Base-by-base conservation (phyloP, 2,797 vertebrate genomes). In the Orestias chungarensis region DNA sequence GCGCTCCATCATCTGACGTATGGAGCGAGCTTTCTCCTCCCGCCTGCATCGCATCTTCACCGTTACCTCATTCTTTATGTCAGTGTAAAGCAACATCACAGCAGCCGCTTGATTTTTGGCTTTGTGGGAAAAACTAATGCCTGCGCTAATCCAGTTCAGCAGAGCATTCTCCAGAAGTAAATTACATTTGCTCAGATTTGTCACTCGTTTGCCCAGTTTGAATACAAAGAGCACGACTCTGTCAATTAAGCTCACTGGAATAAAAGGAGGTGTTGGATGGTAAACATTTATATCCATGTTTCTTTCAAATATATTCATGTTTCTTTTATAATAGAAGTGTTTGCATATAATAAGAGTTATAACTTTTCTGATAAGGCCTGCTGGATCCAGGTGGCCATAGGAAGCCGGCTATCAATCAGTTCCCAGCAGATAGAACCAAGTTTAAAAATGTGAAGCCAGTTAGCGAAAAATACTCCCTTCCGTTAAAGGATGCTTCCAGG, bases 81-180 rank as follows among this genome's bases (percentile, higher is more conserved):
- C 31, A 46, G 38, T 29, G 68, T 47, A 43, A 65, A 62, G n/a
- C 64, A 52, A 31, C 35, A 52, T 52, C 27, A 52, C 4, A 62
- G 29, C 35, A 57, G 59, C 17, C 12, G 11, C 52, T 69, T 6
- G 42, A 7, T 11, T 62, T 69, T 70, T 50, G 42, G 35, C n/a
- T 15, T 61, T 55, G 31, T 59, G 27, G 27, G 4, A 44, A 50
- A n/a, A 59, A 64, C 75, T 9, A 52, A 66, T 71, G 46, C 55
- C 18, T 46, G 18, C 68, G 62, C 20, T 69, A 61, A 74, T 70
- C 31, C 68, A 35, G 44, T 66, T 71, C 72, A 65, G 38, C 23
- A 62, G 40, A n/a, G 59, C 38, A 29, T 27, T 70, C 61, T 77
- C 46, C 50, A 10, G 20, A 35, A 68, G 11, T n/a, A 71, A 52